Evolutionary conservation across 2,113 vertebrate genomes (phyloP).

Genomic region (Seriola aureovittata): DNA sequence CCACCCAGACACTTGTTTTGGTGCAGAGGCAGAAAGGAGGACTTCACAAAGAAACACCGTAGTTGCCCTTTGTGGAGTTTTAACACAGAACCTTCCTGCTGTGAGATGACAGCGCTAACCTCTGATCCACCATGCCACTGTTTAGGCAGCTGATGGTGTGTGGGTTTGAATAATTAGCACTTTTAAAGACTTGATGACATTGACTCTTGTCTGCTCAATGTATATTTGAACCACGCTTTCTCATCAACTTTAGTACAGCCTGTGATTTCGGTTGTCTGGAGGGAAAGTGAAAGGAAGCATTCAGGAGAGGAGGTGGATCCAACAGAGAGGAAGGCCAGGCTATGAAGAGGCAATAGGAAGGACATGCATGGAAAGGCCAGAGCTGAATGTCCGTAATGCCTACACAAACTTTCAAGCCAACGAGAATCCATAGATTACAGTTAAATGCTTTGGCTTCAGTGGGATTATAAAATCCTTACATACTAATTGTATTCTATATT

Average conservation of each 20-base stretch:
- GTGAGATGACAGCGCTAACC: neutral
- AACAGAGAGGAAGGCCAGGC: neutral
- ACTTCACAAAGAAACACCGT: neutral
- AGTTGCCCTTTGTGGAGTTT: neutral
- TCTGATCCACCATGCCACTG: neutral
- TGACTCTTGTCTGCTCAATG: constrained; percentile 7
- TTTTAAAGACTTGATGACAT: constrained; percentile 29
- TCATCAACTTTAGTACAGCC: constrained; percentile 12
- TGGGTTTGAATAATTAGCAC: constrained; percentile 51
- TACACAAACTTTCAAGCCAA: neutral
- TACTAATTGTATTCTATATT: too few relatives aligned
- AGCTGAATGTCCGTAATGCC: neutral
- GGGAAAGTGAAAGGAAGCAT: neutral
- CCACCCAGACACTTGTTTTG: neutral
- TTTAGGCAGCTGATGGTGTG: constrained; percentile 41
- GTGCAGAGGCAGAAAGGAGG: neutral
- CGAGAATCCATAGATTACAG: neutral
- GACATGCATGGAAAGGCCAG: neutral
- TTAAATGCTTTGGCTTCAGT: neutral
- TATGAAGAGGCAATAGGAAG: neutral
- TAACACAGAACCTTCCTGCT: constrained; percentile 3
- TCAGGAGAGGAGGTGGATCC: neutral
- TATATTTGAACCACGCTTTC: constrained; percentile 4
- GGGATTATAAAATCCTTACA: too few relatives aligned
- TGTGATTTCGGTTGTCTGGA: constrained; percentile 39